Percentiles rank a stretch among this genome's conserved stretches.
phyloP scores from a whole-genome alignment of 1,140 invertebrate genomes.

The Tribolium madens region DNA sequence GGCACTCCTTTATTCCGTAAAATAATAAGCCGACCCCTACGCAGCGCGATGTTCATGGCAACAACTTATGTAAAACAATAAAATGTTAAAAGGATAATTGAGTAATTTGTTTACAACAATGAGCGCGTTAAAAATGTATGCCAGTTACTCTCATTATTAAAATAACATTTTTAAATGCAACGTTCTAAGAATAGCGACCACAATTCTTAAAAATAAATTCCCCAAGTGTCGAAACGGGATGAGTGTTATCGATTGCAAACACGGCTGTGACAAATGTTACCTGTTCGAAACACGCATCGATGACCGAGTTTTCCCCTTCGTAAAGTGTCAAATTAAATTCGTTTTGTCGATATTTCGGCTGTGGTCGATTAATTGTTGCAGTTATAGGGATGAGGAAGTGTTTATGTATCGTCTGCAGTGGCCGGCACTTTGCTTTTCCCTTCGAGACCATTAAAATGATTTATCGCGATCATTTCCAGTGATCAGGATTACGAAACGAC shows the following conservation, averaged over 20 bases:
- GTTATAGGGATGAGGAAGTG: constrained; percentile 28
- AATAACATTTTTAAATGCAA: not conserved
- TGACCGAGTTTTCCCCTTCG: constrained; percentile 7
- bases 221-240: not conserved
- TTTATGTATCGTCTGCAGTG: constrained; percentile 11
- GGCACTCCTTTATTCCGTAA: not conserved
- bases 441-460: constrained; percentile 22
- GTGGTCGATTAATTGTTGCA: constrained; percentile 25
- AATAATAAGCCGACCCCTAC: not conserved
- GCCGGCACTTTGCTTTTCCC: not conserved
- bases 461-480: constrained; percentile 23
- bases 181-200: not conserved
- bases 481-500: constrained; percentile 27
- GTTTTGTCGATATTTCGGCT: not conserved
- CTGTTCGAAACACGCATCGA: constrained; percentile 4
- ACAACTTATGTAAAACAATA: constrained; percentile 13
- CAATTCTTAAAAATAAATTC: not conserved
- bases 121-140: not conserved
- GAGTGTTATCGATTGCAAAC: not conserved
- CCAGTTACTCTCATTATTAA: not conserved
- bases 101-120: constrained; percentile 16
- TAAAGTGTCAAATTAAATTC: constrained; percentile 24
- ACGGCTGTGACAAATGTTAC: not conserved
- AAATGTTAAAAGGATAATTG: constrained; percentile 23
- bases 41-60: not conserved